Base-by-base conservation (phyloP, 2,113 vertebrate species). In the Rhombomys opimus region DNA sequence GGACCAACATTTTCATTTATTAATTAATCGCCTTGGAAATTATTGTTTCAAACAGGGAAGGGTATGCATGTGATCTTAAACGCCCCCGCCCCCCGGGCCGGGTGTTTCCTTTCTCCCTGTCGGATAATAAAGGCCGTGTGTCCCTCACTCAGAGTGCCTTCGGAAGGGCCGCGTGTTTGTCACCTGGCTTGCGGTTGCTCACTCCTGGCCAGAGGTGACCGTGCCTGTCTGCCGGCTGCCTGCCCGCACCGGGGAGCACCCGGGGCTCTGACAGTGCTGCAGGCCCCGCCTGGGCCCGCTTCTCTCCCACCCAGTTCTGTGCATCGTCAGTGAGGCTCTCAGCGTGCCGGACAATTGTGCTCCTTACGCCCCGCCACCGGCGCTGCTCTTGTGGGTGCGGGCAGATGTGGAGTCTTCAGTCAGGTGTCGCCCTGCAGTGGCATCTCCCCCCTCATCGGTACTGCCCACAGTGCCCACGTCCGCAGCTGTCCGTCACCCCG, bases 11-110 rank as follows among this genome's bases (percentile, higher is more conserved):
- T 91, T 95, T 90, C 27, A 76, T 61, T 76, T 61, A 95, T 94
- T 93, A 87, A 96, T 95, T 88, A 89, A 80, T 96, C 82, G 91
- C 82, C 57, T 54, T 90, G 68, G 52, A 93, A 93, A 84, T 95
- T 87, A 41, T 73, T 87, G 0, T 94, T 93, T 77, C 72, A 86
- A 63, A 57, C 70, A 27, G 89, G 80, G 70, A 41, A 30, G 54
- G 70, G n/a, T n/a, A 17, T 38, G 17, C 57, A 3, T 70, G 72
- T 82, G 85, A 84, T 41, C 50, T 90, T 23, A 23, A 27, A 30
- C 77, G 32, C 20, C 15, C 63, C 15, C n/a, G 77, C 38, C 20
- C 15, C 15, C 46, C 14, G 67, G 91, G 30, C 7, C 38, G 73
- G 63, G 4, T 22, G 38, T 92, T 92, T 95, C 27, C 10, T 89